Base-by-base conservation (phyloP, 2,797 vertebrate species). In the Gadopsis bispinosus region DNA sequence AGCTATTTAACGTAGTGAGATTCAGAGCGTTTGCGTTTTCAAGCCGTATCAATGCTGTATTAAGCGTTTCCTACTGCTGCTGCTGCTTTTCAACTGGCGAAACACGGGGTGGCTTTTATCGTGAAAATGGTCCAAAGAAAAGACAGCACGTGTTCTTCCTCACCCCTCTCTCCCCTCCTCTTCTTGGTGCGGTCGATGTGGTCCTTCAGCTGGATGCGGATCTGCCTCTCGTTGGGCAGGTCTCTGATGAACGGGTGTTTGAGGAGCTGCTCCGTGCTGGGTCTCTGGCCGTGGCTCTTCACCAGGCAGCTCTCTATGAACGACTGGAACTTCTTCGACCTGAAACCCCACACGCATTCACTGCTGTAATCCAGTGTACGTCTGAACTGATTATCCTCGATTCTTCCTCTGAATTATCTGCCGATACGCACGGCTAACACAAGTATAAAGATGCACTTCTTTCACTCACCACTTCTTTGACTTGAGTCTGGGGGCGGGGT, bases 111-210 rank as follows among this genome's bases (percentile, higher is more conserved):
- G 35, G 20, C 58, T 50, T 70, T 70, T 14, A 50, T 50, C 60
- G 56, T 60, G 59, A 72, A 62, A 26, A 26, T 26, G 26, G 26
- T 26, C 26, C 56, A 4, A 29, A 37, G 31, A 59, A 61, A 61
- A 62, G 58, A 43, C 59, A 16, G 12, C 33, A 26, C 17, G 14
- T 33, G 22, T 11, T 26, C 16, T 3, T 33, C 6, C 91, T 95
- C 60, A 97, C 98, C 97, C 90, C 96, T 97, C 92, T 99, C 98
- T 7, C 97, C 97, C 75, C 97, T 88, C 89, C 97, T 98, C 94
- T 98, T 99, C 93, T 97, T 98, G 63, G 97, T 98, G 87, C 97
- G 96, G 76, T 99, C 98, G 3, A 99, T 98, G 89, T 98, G 97
- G 92, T 98, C 97, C 91, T 98, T 98, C 81, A 99, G 97, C 92